These are phyloP conservation scores for Pardalotus punctatus DNA, from an alignment of 2,113 vertebrate species.

Conservation along the genomic window DNA sequence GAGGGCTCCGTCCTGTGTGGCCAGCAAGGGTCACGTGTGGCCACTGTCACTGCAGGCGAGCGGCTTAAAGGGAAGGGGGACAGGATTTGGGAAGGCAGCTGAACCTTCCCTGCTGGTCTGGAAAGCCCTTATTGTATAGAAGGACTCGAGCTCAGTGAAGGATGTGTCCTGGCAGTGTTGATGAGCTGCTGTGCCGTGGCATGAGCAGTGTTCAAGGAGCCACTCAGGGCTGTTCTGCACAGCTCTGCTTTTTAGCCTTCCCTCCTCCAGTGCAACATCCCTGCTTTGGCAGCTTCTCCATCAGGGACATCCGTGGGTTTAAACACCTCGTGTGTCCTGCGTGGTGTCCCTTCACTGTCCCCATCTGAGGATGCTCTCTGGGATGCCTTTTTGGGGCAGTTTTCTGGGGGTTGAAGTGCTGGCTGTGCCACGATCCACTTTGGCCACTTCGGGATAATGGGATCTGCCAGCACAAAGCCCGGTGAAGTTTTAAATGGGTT, in stretches of 20 bases:
- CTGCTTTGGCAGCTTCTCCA: background rate
- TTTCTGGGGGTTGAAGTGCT: background rate
- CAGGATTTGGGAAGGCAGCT: background rate
- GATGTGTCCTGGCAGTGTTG: background rate
- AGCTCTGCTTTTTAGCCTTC: background rate
- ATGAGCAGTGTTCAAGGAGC: fast-evolving
- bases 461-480: background rate
- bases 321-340: background rate
- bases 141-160: background rate
- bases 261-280: background rate
- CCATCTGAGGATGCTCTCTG: background rate
- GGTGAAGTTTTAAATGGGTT: background rate
- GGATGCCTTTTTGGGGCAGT: background rate
- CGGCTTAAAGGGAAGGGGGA: background rate
- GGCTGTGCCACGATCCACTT: background rate
- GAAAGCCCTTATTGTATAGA: background rate
- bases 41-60: background rate
- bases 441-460: background rate
- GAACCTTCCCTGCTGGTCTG: background rate
- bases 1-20: background rate
- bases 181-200: background rate
- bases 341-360: background rate
- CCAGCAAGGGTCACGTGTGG: background rate
- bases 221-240: background rate
- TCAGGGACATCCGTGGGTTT: background rate